Conservation (phyloP, 2,797 vertebrate genomes). For the Tadarida brasiliensis region DNA sequence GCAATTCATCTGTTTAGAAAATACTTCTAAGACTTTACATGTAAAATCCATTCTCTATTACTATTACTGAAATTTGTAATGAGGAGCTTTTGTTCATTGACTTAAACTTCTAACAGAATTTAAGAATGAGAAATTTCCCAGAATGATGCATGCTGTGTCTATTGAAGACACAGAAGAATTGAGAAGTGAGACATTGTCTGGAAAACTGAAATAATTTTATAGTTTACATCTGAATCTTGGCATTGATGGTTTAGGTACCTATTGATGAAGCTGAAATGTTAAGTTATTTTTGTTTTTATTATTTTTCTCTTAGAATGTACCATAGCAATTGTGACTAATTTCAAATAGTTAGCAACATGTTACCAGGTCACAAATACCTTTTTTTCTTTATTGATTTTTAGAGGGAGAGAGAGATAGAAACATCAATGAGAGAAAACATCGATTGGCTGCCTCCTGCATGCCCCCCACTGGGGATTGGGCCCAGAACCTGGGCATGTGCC, state of each 20-base stretch:
- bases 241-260: conserved; percentile 51
- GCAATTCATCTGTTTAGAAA: conserved; percentile 77
- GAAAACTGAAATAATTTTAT: conserved; percentile 59
- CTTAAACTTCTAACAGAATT: conserved; percentile 73
- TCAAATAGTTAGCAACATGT: conserved; percentile 55
- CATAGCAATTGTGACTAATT: conserved; percentile 52
- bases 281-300: conserved; percentile 71
- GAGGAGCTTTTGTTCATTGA: conserved; percentile 79
- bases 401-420: no score
- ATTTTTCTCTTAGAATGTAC: conserved; percentile 54
- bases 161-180: conserved; percentile 8
- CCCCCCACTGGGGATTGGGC: no score
- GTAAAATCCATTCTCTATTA: conserved; percentile 82
- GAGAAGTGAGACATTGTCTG: conserved; percentile 12
- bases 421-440: no score
- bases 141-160: conserved; percentile 49
- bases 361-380: conserved; percentile 36
- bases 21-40: conserved; percentile 73
- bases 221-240: conserved; percentile 63
- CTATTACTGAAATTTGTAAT: conserved; percentile 78
- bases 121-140: conserved; percentile 73
- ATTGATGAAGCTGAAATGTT: conserved; percentile 17
- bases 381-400: neutral
- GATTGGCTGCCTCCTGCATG: no score
- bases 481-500: no score